These are phyloP conservation scores for Vultur gryphus DNA, from an alignment of 2,797 vertebrate species.

Conservation along the genomic window DNA sequence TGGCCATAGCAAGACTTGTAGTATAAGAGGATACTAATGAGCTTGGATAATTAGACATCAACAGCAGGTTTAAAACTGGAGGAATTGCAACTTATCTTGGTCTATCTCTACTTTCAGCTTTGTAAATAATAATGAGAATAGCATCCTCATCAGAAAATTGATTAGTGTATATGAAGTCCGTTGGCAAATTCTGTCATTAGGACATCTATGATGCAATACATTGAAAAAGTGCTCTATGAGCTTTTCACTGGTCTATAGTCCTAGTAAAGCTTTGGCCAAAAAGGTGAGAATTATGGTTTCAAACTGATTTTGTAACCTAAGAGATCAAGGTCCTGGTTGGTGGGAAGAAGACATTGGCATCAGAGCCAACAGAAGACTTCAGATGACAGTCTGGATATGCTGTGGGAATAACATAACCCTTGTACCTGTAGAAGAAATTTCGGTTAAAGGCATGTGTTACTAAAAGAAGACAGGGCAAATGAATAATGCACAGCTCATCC, in stretches of 20 bases:
- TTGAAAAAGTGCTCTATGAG: neutral
- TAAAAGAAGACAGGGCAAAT: neutral
- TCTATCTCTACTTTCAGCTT: neutral
- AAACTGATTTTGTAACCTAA: neutral
- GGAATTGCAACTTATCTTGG: neutral
- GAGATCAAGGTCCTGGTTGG: neutral
- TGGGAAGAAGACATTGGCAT: neutral
- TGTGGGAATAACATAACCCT: neutral
- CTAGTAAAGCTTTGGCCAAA: neutral
- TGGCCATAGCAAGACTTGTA: neutral
- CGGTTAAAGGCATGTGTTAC: neutral
- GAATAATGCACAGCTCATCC: neutral
- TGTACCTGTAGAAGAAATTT: neutral
- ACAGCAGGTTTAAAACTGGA: neutral
- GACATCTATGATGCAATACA: neutral
- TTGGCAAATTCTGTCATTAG: neutral
- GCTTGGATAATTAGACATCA: neutral
- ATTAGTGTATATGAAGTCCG: neutral
- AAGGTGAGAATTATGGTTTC: neutral
- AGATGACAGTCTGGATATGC: neutral
- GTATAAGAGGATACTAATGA: neutral
- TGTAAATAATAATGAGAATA: neutral
- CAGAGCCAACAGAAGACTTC: neutral
- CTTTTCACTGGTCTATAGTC: fast-evolving
- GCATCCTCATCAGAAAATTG: neutral